Evolutionary conservation across 2,888 invertebrate genomes (phyloP).

Genomic region (Athalia circularis): DNA sequence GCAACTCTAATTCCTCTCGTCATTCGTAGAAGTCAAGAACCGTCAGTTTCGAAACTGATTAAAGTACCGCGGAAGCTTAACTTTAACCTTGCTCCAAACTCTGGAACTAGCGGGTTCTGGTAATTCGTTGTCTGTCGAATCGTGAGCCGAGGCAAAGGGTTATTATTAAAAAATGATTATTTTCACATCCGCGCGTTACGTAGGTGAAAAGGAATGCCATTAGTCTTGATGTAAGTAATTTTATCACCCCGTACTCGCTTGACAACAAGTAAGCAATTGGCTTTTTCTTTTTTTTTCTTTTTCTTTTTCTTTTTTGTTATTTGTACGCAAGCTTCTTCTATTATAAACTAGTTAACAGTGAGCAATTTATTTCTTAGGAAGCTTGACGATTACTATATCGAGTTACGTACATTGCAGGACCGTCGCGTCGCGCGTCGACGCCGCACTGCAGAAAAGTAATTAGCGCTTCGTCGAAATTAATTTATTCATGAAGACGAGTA

Average conservation of each 20-base stretch:
- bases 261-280: neutral
- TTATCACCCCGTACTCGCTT: neutral
- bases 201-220: neutral
- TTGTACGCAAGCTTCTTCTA: neutral
- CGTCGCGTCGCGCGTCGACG: no score
- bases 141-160: neutral
- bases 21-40: neutral
- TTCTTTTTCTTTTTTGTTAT: no score
- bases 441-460: slow-evolving; percentile 2
- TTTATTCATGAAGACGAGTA: slow-evolving; percentile 19
- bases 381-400: slow-evolving; percentile 8
- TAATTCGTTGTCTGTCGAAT: neutral
- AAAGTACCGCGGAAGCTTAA: neutral
- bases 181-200: no score
- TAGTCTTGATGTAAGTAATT: neutral
- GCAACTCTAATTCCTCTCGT: neutral
- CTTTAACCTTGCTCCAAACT: slow-evolving; percentile 28
- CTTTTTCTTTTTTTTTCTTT: neutral
- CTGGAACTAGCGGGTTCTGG: neutral
- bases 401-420: neutral
- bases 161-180: slow-evolving; percentile 14
- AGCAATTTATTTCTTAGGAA: slow-evolving; percentile 2
- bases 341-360: neutral
- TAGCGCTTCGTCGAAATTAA: slow-evolving; percentile 20
- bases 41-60: slow-evolving; percentile 26